These are phyloP conservation scores for Pangasius mekongensis DNA, from an alignment of 2,797 vertebrate species.

Conservation along the genomic window DNA sequence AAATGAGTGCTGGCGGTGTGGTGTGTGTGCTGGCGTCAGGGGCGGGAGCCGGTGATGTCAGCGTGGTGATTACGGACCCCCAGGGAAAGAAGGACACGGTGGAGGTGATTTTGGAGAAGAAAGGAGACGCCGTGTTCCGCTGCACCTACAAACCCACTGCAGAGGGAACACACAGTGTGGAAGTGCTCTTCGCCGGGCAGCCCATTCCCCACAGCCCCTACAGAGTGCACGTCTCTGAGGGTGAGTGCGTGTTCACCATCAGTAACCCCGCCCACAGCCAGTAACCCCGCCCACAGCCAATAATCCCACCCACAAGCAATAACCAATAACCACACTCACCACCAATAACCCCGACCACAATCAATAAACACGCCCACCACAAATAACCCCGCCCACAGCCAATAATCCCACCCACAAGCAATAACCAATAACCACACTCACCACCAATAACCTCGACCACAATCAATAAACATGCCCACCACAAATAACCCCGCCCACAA, in stretches of 20 bases:
- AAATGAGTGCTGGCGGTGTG: too few relatives aligned
- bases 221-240: slow-evolving; percentile 88
- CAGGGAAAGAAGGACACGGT: slow-evolving; percentile 91
- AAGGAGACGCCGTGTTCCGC: slow-evolving; percentile 91
- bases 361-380: too few relatives aligned
- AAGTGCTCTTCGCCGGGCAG: slow-evolving; percentile 85
- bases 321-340: too few relatives aligned
- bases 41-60: slow-evolving; percentile 90
- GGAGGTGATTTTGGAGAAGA: slow-evolving; percentile 92
- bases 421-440: too few relatives aligned
- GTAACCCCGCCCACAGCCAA: background rate
- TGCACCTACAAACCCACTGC: slow-evolving; percentile 90
- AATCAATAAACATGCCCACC: too few relatives aligned
- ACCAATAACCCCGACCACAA: background rate
- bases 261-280: background rate
- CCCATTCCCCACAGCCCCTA: slow-evolving; percentile 92
- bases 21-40: slow-evolving; percentile 69
- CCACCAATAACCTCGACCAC: background rate
- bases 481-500: too few relatives aligned
- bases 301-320: background rate
- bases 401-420: too few relatives aligned
- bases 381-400: too few relatives aligned
- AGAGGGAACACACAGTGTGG: slow-evolving; percentile 87
- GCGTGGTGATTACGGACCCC: slow-evolving; percentile 91
- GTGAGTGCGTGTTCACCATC: slow-evolving; percentile 70